Conservation (phyloP, 2,113 vertebrate species). For the Perca fluviatilis region DNA sequence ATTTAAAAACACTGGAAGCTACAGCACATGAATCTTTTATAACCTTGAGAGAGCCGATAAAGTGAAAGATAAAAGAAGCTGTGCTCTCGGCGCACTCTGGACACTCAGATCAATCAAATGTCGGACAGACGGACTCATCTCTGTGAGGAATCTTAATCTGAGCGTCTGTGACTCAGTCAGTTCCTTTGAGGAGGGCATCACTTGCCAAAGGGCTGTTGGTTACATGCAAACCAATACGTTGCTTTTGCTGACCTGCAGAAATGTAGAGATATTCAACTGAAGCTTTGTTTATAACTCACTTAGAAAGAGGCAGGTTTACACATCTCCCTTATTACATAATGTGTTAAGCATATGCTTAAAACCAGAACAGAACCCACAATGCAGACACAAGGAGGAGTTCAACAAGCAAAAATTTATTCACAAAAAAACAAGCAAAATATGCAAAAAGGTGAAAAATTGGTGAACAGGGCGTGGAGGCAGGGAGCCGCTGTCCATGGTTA, state of each 20-base stretch:
- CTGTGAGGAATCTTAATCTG: conserved; percentile 56
- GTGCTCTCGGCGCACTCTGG: conserved; percentile 43
- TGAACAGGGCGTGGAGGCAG: too few species aligned
- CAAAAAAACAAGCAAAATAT: too few species aligned
- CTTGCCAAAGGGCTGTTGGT: conserved; percentile 14
- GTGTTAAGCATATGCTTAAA: too few species aligned
- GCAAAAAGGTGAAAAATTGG: too few species aligned
- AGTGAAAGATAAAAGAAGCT: conserved; percentile 77
- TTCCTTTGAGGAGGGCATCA: conserved; percentile 13
- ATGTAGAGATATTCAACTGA: conserved; percentile 3
- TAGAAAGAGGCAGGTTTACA: too few species aligned
- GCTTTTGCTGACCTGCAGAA: conserved; percentile 12
- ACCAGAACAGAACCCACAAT: too few species aligned
- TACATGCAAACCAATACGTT: not conserved
- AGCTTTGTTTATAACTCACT: not conserved
- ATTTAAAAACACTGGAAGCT: conserved; percentile 73
- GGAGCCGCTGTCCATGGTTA: too few species aligned
- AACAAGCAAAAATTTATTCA: too few species aligned
- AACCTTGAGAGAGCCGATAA: conserved; percentile 68
- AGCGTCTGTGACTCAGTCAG: conserved; percentile 16
- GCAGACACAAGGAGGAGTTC: too few species aligned
- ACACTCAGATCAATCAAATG: conserved; percentile 67
- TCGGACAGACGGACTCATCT: conserved; percentile 56
- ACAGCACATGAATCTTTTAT: conserved; percentile 82
- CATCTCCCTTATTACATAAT: too few species aligned